These are phyloP conservation scores for Lottia scabra DNA, from an alignment of 2,888 invertebrate species.

Conservation along the genomic window DNA sequence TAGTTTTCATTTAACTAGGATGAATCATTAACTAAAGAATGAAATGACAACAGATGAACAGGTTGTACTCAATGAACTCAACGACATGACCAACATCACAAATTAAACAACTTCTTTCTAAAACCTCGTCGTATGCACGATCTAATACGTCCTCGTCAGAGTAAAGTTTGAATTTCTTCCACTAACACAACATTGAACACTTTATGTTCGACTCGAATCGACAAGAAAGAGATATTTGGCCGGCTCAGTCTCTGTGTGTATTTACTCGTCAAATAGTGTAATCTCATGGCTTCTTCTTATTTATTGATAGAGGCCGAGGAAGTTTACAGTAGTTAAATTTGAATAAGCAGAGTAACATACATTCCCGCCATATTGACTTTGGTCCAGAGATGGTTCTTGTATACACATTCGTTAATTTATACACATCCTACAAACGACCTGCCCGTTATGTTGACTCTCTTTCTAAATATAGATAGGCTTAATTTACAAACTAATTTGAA, in stretches of 20 bases:
- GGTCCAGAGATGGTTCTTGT: not conserved
- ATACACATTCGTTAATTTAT: not conserved
- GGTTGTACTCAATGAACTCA: too few species aligned
- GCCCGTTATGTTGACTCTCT: not conserved
- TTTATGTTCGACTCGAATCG: not conserved
- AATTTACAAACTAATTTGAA: too few species aligned
- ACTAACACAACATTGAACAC: not conserved
- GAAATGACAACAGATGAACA: too few species aligned
- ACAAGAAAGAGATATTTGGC: slow-evolving; percentile 5
- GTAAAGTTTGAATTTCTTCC: not conserved
- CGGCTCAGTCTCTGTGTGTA: slow-evolving; percentile 3
- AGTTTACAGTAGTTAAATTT: slow-evolving; percentile 18
- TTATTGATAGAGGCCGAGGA: slow-evolving; percentile 15
- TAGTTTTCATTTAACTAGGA: too few species aligned
- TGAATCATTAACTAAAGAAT: too few species aligned
- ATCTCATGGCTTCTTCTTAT: slow-evolving; percentile 21
- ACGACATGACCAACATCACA: not conserved
- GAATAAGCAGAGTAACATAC: slow-evolving; percentile 12
- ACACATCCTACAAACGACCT: slow-evolving; percentile 2
- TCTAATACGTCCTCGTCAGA: not conserved
- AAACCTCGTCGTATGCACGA: not conserved
- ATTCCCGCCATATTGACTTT: not conserved
- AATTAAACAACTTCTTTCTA: not conserved
- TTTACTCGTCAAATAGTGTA: slow-evolving; percentile 19
- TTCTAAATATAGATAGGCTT: too few species aligned